Conservation (phyloP, 2,888 invertebrate genomes). For the Athalia rosae region DNA sequence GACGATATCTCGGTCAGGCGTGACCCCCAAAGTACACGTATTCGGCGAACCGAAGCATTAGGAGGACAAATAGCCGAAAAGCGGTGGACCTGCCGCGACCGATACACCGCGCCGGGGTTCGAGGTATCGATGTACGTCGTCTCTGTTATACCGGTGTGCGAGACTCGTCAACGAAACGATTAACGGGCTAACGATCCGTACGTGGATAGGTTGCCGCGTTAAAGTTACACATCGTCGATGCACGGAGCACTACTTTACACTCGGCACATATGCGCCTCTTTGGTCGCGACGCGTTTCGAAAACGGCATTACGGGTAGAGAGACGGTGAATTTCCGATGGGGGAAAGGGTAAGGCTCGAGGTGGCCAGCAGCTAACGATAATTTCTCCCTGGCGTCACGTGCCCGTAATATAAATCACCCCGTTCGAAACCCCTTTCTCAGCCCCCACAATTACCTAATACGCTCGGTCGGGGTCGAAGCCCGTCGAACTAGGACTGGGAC, state of each 20-base stretch:
- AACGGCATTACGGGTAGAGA: neutral
- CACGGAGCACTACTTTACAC: slow-evolving; percentile 2
- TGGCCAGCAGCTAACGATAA: slow-evolving; percentile 66
- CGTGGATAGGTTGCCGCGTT: neutral
- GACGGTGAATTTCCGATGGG: slow-evolving; percentile 15
- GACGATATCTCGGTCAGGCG: slow-evolving; percentile 36
- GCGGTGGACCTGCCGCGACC: neutral
- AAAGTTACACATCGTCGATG: neutral
- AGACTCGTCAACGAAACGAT: too few relatives aligned
- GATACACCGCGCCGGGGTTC: too few relatives aligned
- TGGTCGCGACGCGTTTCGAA: neutral
- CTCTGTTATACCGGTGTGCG: too few relatives aligned
- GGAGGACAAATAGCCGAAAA: slow-evolving; percentile 29
- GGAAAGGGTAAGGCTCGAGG: slow-evolving; percentile 33
- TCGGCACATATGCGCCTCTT: neutral
- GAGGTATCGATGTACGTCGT: too few relatives aligned
- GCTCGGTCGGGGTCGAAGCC: slow-evolving; percentile 54
- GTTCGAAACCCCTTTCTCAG: slow-evolving; percentile 55
- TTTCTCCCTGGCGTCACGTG: slow-evolving; percentile 68
- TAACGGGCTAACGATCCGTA: neutral
- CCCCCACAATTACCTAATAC: slow-evolving; percentile 68
- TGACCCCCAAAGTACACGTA: neutral
- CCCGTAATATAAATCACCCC: slow-evolving; percentile 69
- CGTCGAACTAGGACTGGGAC: slow-evolving; percentile 2
- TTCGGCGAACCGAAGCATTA: slow-evolving; percentile 31